Percentiles rank a stretch among this genome's conserved stretches.
phyloP scores from a whole-genome alignment of 2,888 invertebrate genomes.

The Lordiphosa fenestrarum region DNA sequence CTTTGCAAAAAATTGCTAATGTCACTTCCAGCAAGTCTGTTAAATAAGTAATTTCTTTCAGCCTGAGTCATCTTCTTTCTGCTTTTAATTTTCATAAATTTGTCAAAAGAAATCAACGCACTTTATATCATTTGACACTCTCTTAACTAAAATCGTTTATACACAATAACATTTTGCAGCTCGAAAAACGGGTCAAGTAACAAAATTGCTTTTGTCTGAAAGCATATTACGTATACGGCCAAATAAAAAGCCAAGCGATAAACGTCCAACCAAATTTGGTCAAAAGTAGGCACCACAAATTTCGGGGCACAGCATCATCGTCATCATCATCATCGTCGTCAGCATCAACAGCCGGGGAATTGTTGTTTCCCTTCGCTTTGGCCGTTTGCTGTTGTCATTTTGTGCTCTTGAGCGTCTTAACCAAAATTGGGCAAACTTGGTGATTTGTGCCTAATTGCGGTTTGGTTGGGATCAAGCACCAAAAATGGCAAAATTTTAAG shows the following conservation, averaged over 20 bases:
- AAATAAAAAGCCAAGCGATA: slow-evolving; percentile 35
- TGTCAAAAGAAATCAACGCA: slow-evolving; percentile 13
- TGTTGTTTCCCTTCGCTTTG: slow-evolving; percentile 29
- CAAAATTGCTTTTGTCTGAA: slow-evolving; percentile 54
- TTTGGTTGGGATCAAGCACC: slow-evolving; percentile 42
- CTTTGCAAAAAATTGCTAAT: no score
- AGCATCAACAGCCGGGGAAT: slow-evolving; percentile 5
- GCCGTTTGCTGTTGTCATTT: slow-evolving; percentile 35
- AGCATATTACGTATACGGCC: slow-evolving; percentile 42
- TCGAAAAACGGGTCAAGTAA: slow-evolving; percentile 68
- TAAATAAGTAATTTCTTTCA: no score
- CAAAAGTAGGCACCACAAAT: slow-evolving; percentile 75
- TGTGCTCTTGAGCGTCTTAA: slow-evolving; percentile 49
- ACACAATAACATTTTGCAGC: slow-evolving; percentile 4
- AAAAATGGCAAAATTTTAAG: slow-evolving; percentile 56
- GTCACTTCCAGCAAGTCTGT: no score
- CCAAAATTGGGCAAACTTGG: slow-evolving; percentile 48
- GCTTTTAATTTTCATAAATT: no score
- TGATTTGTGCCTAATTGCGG: slow-evolving; percentile 55
- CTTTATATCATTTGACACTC: slow-evolving; percentile 29
- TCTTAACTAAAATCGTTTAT: slow-evolving; percentile 21
- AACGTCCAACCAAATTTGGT: slow-evolving; percentile 61
- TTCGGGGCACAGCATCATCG: slow-evolving; percentile 43
- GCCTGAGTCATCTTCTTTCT: no score
- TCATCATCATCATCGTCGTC: slow-evolving; percentile 14